Base-by-base conservation (phyloP, 2,797 vertebrate genomes). In the Glossophaga mutica region DNA sequence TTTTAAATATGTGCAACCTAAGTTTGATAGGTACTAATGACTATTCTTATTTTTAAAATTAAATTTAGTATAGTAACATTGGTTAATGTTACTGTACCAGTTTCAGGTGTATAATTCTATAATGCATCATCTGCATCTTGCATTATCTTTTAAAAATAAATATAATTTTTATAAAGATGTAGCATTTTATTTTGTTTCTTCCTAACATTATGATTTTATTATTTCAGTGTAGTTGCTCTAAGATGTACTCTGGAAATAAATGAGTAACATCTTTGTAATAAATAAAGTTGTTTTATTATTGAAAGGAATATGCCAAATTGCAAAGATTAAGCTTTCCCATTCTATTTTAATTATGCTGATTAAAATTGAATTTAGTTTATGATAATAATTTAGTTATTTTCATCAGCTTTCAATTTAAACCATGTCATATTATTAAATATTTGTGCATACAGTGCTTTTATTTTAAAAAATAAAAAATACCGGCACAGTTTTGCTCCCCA, bases 311-410 rank as follows among this genome's bases (percentile, higher is more conserved):
- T 90, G 84, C 34, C 71, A 95, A 79, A 50, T 86, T 83, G 10
- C 42, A 74, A 94, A 91, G 14, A 90, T 84, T 89, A 96, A 76
- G 15, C 29, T 62, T 92, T 87, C 70, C 42, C 42, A 76, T 76
- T 87, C 48, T 62, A 62, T 73, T 94, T 96, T 91, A 97, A 95
- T 95, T 91, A 46, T 12, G 77, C 96, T 96, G 76, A 78, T 78
- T 55, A 78, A 78, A 96, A 91, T 29, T 77, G 24, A 91, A 94
- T 93, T 96, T 77, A 81, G 32, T 65, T 90, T 88, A 94, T 90
- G 48, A 96, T 93, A 86, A 68, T 94, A 83, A 93, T 94, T 87
- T 83, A 94, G 50, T 92, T 84, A 71, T 87, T 96, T 95, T 92
- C 59, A 81, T 34, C 32, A 96, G 76, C 62, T 93, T 88, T 95